These are phyloP conservation scores for Spongilla lacustris DNA, from an alignment of 37 sponge, comb jelly and placozoan genomes.

Conservation along the genomic window DNA sequence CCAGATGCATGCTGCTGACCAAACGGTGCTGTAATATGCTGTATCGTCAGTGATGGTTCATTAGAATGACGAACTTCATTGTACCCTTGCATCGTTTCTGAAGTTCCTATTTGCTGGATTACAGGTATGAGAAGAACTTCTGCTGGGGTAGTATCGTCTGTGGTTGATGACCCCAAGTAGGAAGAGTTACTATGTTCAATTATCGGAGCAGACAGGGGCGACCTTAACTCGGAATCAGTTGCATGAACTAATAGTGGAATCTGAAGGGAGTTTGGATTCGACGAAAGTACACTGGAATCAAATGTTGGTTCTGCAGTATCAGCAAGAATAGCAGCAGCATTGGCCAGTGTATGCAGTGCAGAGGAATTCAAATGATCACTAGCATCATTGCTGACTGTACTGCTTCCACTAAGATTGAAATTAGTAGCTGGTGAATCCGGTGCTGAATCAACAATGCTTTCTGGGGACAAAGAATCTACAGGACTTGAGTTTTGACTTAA, in stretches of 20 bases:
- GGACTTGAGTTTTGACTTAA: background rate
- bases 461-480: background rate
- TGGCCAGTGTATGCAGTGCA: constrained; percentile 33
- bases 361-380: background rate
- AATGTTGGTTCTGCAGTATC: background rate
- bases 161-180: background rate
- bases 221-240: background rate
- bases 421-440: background rate
- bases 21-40: background rate
- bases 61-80: background rate
- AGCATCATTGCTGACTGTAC: background rate
- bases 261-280: background rate
- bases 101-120: background rate
- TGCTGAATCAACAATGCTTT: background rate
- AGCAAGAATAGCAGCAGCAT: constrained; percentile 21
- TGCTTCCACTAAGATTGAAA: background rate
- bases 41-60: background rate
- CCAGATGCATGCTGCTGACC: background rate
- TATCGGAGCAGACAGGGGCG: background rate
- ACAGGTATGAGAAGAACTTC: background rate
- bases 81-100: background rate
- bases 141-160: background rate
- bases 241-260: background rate
- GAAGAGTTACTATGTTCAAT: background rate
- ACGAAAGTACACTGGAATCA: background rate